Conservation (phyloP, 2,888 invertebrate species). For the Rotaria macrura region DNA sequence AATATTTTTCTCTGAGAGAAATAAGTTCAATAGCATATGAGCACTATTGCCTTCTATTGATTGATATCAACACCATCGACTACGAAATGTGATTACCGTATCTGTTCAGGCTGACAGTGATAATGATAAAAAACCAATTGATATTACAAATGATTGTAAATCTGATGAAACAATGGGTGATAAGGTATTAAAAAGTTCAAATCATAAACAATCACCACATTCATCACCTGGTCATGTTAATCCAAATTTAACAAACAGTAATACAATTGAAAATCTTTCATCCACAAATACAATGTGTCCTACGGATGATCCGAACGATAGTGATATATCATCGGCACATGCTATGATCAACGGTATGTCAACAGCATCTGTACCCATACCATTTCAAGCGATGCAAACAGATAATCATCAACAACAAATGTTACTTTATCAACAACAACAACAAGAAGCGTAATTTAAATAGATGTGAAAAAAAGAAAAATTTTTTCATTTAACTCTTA, state of each 20-base stretch:
- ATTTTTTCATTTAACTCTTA: neutral
- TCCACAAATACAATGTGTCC: neutral
- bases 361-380: neutral
- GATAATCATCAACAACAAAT: neutral
- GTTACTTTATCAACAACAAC: neutral
- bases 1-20: no score
- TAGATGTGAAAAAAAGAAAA: neutral
- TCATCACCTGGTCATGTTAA: constrained; percentile 3
- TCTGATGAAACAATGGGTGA: constrained; percentile 15
- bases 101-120: constrained; percentile 1
- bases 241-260: neutral
- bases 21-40: no score
- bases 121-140: neutral
- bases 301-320: neutral
- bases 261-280: neutral
- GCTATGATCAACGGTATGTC: neutral
- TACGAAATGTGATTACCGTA: no score
- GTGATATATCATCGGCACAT: neutral
- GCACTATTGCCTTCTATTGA: no score
- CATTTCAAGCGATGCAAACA: neutral
- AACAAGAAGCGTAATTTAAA: neutral
- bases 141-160: neutral
- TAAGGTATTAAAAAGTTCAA: neutral
- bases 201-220: constrained; percentile 4
- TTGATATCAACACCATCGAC: no score